Evolutionary conservation across 2,888 invertebrate species (phyloP).

Genomic region (Chydorus sphaericus): DNA sequence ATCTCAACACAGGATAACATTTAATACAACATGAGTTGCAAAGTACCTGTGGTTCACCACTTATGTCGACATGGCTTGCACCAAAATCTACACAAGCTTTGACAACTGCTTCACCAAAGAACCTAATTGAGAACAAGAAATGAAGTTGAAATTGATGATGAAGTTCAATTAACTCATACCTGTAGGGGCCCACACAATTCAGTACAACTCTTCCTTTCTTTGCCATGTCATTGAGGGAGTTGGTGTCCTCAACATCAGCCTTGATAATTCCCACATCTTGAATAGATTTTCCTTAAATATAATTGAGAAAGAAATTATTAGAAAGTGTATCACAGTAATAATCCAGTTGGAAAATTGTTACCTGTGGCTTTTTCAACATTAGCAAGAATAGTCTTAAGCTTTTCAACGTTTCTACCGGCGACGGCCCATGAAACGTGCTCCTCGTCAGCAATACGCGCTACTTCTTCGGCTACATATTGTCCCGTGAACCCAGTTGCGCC

Average conservation of each 20-base stretch:
- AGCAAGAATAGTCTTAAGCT: constrained; percentile 37
- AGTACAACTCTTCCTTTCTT: constrained; percentile 58
- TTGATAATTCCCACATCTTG: constrained; percentile 48
- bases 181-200: constrained; percentile 85
- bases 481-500: constrained; percentile 93
- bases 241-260: constrained; percentile 59
- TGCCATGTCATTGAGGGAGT: constrained; percentile 67
- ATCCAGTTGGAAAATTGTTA: too few relatives aligned
- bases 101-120: constrained; percentile 79
- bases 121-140: constrained; percentile 25
- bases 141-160: not conserved
- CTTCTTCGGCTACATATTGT: constrained; percentile 57
- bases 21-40: not conserved
- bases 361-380: constrained; percentile 34
- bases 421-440: constrained; percentile 64
- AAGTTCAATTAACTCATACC: not conserved
- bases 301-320: not conserved
- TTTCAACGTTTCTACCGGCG: constrained; percentile 58
- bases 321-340: not conserved
- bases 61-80: constrained; percentile 81
- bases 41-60: constrained; percentile 68
- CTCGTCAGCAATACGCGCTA: constrained; percentile 32
- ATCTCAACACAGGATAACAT: not conserved
- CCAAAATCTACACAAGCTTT: constrained; percentile 67
- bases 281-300: not conserved